Conservation (phyloP, 2,113 vertebrate species). For the Syngnathus scovelli region DNA sequence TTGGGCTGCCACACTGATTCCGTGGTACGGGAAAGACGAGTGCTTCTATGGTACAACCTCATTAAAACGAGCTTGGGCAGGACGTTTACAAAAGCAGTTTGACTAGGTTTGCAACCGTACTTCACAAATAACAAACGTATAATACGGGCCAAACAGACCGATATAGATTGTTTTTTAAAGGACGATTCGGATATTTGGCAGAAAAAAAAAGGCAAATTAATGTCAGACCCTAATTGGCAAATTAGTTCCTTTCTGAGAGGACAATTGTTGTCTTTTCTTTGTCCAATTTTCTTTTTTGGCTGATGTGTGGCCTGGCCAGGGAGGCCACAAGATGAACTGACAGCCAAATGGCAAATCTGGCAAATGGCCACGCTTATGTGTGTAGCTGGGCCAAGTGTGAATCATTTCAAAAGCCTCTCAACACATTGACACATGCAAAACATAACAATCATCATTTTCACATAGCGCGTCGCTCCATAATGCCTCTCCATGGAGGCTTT, state of each 20-base stretch:
- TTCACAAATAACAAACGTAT: conserved; percentile 29
- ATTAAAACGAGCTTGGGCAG: neutral
- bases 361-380: conserved; percentile 21
- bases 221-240: neutral
- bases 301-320: conserved; percentile 11
- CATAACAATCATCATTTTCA: neutral
- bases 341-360: conserved; percentile 22
- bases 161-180: too few species aligned
- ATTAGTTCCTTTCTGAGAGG: neutral
- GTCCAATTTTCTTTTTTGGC: conserved; percentile 12
- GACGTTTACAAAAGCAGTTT: conserved; percentile 17
- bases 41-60: neutral
- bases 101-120: conserved; percentile 32
- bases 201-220: too few species aligned
- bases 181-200: too few species aligned
- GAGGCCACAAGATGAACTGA: conserved; percentile 19
- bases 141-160: conserved; percentile 21
- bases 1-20: neutral
- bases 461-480: neutral
- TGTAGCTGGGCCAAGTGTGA: conserved; percentile 12
- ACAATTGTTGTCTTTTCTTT: neutral
- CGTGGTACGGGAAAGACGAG: neutral
- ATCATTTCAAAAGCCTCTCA: conserved; percentile 17
- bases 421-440: conserved; percentile 1
- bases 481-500: neutral